These are phyloP conservation scores for Papilio glaucus DNA, from an alignment of 1,140 invertebrate species.

Conservation along the genomic window DNA sequence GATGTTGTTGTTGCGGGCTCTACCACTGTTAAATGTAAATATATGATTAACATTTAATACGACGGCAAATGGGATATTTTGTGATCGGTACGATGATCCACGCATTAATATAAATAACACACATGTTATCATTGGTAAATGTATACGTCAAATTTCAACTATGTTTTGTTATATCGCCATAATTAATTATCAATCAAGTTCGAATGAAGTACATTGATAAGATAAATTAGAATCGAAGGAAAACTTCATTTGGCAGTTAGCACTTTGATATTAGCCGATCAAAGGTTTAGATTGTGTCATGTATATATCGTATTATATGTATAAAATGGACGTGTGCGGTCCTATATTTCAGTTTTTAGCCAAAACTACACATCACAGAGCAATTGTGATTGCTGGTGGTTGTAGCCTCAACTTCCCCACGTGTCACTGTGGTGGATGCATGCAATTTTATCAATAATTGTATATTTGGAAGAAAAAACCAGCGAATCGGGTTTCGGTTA, in stretches of 20 bases:
- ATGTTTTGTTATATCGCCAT: slow-evolving; percentile 9
- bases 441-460: too few species aligned
- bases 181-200: slow-evolving; percentile 17
- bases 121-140: not conserved
- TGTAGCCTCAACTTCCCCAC: too few species aligned
- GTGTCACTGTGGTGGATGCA: too few species aligned
- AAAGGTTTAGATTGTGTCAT: not conserved
- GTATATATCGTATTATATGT: too few species aligned
- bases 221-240: slow-evolving; percentile 20
- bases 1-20: too few species aligned
- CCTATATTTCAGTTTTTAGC: too few species aligned
- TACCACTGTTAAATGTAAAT: too few species aligned
- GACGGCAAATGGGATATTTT: not conserved
- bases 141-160: slow-evolving; percentile 1
- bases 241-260: slow-evolving; percentile 21
- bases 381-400: too few species aligned
- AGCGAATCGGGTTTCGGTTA: not conserved
- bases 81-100: not conserved
- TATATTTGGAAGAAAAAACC: too few species aligned
- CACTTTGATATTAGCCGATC: slow-evolving; percentile 24
- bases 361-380: too few species aligned
- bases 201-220: slow-evolving; percentile 16
- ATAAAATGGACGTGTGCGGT: too few species aligned
- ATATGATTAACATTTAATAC: too few species aligned
- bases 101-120: not conserved